Percentiles rank a stretch among this genome's conserved stretches.
These are phyloP conservation scores for Caenorhabditis latens DNA, from an alignment of 1,140 invertebrate species.

Conservation along the genomic window DNA sequence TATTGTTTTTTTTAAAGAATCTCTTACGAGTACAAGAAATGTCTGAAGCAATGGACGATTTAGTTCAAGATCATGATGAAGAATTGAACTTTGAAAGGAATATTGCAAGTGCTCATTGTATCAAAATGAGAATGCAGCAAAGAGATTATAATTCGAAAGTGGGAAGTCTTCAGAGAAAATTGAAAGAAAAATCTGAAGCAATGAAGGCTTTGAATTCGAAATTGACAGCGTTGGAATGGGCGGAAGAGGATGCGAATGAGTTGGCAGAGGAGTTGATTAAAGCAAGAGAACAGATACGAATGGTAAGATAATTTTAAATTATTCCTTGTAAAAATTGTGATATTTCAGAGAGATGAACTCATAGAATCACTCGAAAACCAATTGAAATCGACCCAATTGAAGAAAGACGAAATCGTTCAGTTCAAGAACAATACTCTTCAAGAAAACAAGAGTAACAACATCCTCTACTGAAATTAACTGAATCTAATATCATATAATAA, in stretches of 20 bases:
- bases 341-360: neutral
- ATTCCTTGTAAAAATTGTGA: neutral
- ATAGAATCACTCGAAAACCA: neutral
- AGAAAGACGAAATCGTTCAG: neutral
- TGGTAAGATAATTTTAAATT: neutral
- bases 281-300: neutral
- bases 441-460: neutral
- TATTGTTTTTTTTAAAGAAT: neutral
- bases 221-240: neutral
- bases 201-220: neutral
- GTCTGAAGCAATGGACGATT: neutral
- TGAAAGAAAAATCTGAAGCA: neutral
- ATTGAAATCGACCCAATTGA: neutral
- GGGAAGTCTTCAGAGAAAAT: conserved; percentile 36
- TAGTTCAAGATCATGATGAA: neutral
- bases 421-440: neutral
- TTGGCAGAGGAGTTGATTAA: neutral
- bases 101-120: neutral
- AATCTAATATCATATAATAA: too few relatives aligned
- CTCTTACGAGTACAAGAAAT: neutral
- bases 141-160: neutral
- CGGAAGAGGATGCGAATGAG: conserved; percentile 12
- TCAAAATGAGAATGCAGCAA: conserved; percentile 11
- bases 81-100: neutral
- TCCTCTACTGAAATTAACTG: too few relatives aligned